phyloP scores from a whole-genome alignment of 2,888 invertebrate genomes.

The Pammene aurita region DNA sequence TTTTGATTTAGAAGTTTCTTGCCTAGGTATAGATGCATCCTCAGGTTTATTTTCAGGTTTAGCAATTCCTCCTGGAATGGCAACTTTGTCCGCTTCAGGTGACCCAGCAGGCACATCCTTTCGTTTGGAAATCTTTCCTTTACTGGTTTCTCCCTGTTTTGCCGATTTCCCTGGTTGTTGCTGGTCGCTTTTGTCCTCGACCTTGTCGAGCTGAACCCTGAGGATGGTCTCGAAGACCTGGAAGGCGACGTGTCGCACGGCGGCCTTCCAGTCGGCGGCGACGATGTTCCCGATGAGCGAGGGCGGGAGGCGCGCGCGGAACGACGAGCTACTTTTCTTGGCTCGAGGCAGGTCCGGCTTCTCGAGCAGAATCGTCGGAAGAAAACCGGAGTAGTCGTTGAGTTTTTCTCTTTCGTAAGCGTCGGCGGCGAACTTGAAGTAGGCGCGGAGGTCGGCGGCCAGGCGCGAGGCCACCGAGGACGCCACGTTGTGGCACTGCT shows the following conservation, averaged over 20 bases:
- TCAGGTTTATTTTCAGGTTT: not conserved
- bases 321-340: conserved; percentile 54
- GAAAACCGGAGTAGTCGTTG: conserved; percentile 51
- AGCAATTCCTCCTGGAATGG: not conserved
- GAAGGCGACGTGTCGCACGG: conserved; percentile 51
- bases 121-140: not conserved
- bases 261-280: conserved; percentile 59
- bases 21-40: not conserved
- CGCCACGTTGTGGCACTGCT: conserved; percentile 84
- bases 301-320: conserved; percentile 55
- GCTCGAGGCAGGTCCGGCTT: conserved; percentile 54
- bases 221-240: conserved; percentile 61
- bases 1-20: not conserved
- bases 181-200: conserved; percentile 46
- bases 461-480: conserved; percentile 57
- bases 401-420: conserved; percentile 57
- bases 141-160: not conserved
- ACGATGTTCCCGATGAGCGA: conserved; percentile 51
- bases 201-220: conserved; percentile 52
- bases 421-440: conserved; percentile 60
- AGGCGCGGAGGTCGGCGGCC: conserved; percentile 55
- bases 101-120: not conserved
- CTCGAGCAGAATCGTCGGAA: conserved; percentile 57
- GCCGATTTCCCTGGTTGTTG: not conserved
- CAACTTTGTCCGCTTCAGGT: conserved; percentile 39